A percentile compares a stretch with the other conserved stretches of the same genome.
These are phyloP conservation scores for Plebejus anna DNA, from an alignment of 2,888 invertebrate species.

Conservation along the genomic window DNA sequence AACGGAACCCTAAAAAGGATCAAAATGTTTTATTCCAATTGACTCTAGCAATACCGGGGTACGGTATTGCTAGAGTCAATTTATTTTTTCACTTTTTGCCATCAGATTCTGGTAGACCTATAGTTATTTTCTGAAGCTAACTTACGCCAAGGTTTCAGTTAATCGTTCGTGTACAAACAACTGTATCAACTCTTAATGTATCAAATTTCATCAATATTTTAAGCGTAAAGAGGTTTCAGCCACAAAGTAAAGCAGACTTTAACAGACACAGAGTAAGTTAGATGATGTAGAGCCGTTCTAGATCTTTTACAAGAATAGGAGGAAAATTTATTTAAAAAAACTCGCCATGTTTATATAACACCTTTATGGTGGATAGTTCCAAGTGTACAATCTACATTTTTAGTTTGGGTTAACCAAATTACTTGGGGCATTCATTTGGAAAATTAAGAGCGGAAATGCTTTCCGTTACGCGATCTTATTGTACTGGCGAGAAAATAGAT, in stretches of 20 bases:
- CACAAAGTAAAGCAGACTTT: not conserved
- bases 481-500: not conserved
- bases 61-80: no score
- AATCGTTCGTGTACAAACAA: no score
- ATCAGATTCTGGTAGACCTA: no score
- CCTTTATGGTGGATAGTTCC: not conserved
- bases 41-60: no score
- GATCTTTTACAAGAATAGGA: not conserved
- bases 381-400: not conserved
- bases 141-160: no score
- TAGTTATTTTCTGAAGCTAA: not conserved
- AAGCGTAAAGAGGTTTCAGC: not conserved
- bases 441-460: constrained; percentile 15
- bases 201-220: no score
- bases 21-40: no score
- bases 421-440: not conserved
- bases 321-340: not conserved
- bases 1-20: no score
- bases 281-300: not conserved
- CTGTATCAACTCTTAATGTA: no score
- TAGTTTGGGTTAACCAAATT: constrained; percentile 6
- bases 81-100: no score
- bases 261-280: no score
- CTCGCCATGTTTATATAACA: not conserved
- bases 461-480: constrained; percentile 12